Base-by-base conservation (phyloP, 92 coral and sea anemone genomes). In the Phenganax marumi region DNA sequence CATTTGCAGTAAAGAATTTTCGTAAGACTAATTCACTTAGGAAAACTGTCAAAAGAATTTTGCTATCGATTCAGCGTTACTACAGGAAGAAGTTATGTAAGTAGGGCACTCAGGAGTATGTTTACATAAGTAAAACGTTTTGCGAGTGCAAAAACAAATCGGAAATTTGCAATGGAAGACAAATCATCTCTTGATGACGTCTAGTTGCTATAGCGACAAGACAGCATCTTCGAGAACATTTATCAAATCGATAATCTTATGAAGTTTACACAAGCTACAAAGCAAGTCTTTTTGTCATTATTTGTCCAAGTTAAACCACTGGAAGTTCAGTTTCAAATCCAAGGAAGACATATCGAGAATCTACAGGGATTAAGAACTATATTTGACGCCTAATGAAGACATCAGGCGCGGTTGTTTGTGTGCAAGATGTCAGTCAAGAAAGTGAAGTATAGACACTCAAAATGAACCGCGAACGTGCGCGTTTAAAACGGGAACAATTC, bases 401-500 rank as follows among this genome's bases (percentile, higher is more conserved):
- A 49, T 66, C 72, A 66, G 43, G 24, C 43, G 25, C 3, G 72
- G 14, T 17, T 25, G 43, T 6, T 47, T 23, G 17, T 66, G 26
- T 14, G 12, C 72, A 66, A 66, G 50, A 33, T 62, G 68, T 62
- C 50, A 9, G 7, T 26, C 39, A 26, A 46, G 23, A 12, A 49
- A 49, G 77, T 10, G 57, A 16, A 68, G 13, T 72, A 10, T 72
- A 24, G 55, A 0, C 17, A 19, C 5, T 10, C 57, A 50, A 7
- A 49, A 78, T 78, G 83, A 72, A 78, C n/a, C 46, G 48, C 12
- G 73, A 78, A 61, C 46, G 24, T 4, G 61, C 60, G 12, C 54
- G 83, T 33, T 24, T 62, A 22, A 78, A 78, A 22, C 61, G 83
- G 52, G 83, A 78, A 50, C 72, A 62, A 49, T 78, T 78, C 46